phyloP scores from a whole-genome alignment of 2,888 invertebrate species.

The Torymus aiolomorphi region DNA sequence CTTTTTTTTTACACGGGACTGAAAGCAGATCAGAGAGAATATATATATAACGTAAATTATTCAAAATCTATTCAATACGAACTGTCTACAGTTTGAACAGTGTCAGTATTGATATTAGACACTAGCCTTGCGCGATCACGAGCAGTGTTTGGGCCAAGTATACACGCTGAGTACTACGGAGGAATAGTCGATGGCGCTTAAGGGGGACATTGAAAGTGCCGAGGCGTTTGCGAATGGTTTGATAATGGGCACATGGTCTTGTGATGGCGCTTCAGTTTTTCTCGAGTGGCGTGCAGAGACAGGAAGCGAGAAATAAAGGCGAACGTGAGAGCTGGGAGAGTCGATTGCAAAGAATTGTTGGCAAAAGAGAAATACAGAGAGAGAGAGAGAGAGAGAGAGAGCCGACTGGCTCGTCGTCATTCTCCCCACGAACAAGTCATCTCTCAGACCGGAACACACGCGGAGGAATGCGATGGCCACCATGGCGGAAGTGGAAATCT shows the following conservation, averaged over 20 bases:
- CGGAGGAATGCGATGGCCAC: not conserved
- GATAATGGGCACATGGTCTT: constrained; percentile 33
- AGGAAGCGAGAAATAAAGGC: too few species aligned
- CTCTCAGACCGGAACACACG: not conserved
- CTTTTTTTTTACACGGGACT: too few species aligned
- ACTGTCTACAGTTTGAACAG: too few species aligned
- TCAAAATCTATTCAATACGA: too few species aligned
- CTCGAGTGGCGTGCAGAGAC: constrained; percentile 12
- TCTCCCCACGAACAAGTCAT: not conserved
- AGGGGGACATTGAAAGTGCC: constrained; percentile 24
- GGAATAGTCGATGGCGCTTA: constrained; percentile 21
- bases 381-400: too few species aligned
- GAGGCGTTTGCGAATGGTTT: constrained; percentile 25
- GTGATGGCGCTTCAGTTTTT: constrained; percentile 18
- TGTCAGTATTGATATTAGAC: too few species aligned
- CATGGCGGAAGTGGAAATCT: not conserved
- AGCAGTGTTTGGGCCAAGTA: too few species aligned
- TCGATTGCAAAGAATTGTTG: constrained; percentile 10
- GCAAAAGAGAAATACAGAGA: too few species aligned
- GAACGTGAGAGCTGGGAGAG: not conserved
- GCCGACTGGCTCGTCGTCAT: not conserved
- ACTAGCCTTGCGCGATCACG: too few species aligned
- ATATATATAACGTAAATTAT: too few species aligned
- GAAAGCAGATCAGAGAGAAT: too few species aligned
- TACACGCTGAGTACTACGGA: not conserved